These are phyloP conservation scores for Lampris incognitus DNA, from an alignment of 2,113 vertebrate species.

Conservation along the genomic window DNA sequence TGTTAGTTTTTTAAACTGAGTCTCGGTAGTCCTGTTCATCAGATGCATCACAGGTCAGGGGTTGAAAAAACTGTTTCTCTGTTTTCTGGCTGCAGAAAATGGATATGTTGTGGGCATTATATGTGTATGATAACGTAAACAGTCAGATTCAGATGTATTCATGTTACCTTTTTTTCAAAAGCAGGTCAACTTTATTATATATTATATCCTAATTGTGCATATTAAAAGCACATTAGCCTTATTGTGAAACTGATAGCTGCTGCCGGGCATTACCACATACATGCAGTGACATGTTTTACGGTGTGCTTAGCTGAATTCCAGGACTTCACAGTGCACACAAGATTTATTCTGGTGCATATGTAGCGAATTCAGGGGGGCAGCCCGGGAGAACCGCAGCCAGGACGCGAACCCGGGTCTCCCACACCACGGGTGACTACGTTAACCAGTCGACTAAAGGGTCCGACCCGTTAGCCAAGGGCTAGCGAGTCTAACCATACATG, in stretches of 20 bases:
- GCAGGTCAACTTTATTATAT: too few species aligned
- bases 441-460: too few species aligned
- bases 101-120: background rate
- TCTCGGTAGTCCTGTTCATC: conserved; percentile 33
- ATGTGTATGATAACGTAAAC: background rate
- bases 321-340: background rate
- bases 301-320: background rate
- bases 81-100: conserved; percentile 23
- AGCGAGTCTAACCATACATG: too few species aligned
- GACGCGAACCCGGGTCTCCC: too few species aligned
- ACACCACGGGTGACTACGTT: too few species aligned
- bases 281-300: background rate
- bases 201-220: too few species aligned
- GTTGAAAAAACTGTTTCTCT: conserved; percentile 1
- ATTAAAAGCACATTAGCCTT: background rate
- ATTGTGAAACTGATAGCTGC: too few species aligned
- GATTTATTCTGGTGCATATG: conserved; percentile 49
- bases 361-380: conserved; percentile 27
- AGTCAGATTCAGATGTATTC: background rate
- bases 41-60: conserved; percentile 44
- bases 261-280: background rate
- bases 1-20: conserved; percentile 25
- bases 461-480: too few species aligned
- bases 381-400: too few species aligned
- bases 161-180: background rate